Base-by-base conservation (phyloP, 2,113 vertebrate species). In the Trematomus loennbergii region DNA sequence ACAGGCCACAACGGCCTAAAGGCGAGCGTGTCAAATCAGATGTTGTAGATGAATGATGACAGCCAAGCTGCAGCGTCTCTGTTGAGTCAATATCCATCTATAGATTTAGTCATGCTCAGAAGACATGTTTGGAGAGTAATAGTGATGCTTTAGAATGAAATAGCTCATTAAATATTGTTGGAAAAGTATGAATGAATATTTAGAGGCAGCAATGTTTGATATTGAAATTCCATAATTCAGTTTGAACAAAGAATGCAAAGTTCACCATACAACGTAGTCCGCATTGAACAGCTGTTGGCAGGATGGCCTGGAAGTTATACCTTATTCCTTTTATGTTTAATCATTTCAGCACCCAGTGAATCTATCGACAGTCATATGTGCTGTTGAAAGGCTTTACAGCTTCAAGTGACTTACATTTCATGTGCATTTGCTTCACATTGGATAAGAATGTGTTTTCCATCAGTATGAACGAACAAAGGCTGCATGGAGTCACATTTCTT, bases 61-160 rank as follows among this genome's bases (percentile, higher is more conserved):
- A 81, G 73, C 61, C 7, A 36, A 73, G 79, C 60, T 52, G 69
- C 64, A 36, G 78, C 64, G 12, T 55, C 63, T 71, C 46, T 65
- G 53, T 29, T 45, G 82, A 87, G 79, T 89, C 86, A 72, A 85
- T 92, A 74, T 67, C 15, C 46, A 36, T 85, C 45, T 62, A 64
- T 64, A 82, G 66, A 79, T 58, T 52, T 9, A 12, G 50, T 65
- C 55, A 3, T 61, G 53, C 18, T 40, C n/a, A 40, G 55, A 67
- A 46, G 3, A 59, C n/a, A 0, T 0, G 48, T 46, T 46, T 13
- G 0, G 3, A 62, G 29, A 62, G 20, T 0, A 13, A 18, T 12
- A 45, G 22, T 3, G 22, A 49, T 8, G 53, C 29, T 55, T 9
- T 18, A 43, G 10, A 17, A 33, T 49, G 12, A 45, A 67, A 64